Evolutionary conservation across 1,140 invertebrate species (phyloP), one percentile per base, ranked within the genome.

Genomic region (Heliconius congener): DNA sequence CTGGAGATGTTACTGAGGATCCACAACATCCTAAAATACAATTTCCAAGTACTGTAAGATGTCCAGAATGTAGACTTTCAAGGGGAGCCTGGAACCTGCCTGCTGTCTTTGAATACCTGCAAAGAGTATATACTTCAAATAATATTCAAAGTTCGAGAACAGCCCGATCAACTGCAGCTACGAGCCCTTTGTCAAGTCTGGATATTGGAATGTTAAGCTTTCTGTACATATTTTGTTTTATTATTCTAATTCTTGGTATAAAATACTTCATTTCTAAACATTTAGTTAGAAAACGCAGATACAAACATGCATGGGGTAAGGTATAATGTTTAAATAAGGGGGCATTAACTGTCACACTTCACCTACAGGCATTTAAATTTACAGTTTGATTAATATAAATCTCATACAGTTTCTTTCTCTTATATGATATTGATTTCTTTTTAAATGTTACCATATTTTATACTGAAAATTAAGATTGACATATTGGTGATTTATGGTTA

Each of bases 1-100:
- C 97, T 46, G 97, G 98, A 0, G 98, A 99, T 91, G 72, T 94
- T 1, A 98, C 98, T 16, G 99, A 99, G 93, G 99, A 99, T 95
- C 98, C 99, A 0, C 85, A 95, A 76, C 96, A 97, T 93, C 98
- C 97, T 1, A 99, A 99, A 94, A 95, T 97, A 55, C 97, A 98
- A 88, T 99, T 99, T 93, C 99, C 99, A 1, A 95, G 96, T 16
- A 82, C 88, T 13, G 85, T 94, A 1, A 93, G 96, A 76, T 99
- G 99, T 93, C 95, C 96, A 0, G 86, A 95, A 18, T 99, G 99
- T 90, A 95, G 95, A 77, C 89, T 95, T 18, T 82, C 88, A 3
- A 93, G 96, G 77, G 95, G 93, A 5, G 94, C 95, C 34, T 98
- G 97, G 97, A 96, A 97, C 83, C 94, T 96, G 82, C 91, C 93